These are phyloP conservation scores for Goniozus legneri DNA, from an alignment of 1,140 invertebrate species.

Conservation along the genomic window DNA sequence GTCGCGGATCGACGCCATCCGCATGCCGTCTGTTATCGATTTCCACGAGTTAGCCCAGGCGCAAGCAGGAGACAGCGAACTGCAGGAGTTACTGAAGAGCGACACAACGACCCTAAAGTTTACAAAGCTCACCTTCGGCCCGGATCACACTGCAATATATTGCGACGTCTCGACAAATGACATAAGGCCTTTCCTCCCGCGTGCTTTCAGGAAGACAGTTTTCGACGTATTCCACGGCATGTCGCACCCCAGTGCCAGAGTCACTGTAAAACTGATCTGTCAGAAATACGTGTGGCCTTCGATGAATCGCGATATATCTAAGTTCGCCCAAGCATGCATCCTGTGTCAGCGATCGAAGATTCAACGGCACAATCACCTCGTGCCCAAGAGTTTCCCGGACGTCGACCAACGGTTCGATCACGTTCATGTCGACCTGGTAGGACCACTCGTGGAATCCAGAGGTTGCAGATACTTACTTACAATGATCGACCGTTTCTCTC, in stretches of 20 bases:
- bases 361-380: background rate
- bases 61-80: slow-evolving; percentile 5
- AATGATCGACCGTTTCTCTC: background rate
- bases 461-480: background rate
- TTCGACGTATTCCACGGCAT: background rate
- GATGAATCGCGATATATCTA: background rate
- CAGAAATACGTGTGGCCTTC: background rate
- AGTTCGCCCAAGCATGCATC: background rate
- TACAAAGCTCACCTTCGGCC: background rate
- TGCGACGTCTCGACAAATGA: too few species aligned
- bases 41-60: slow-evolving; percentile 4
- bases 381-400: background rate
- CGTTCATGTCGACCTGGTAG: background rate
- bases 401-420: background rate
- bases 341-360: background rate
- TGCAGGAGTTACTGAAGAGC: background rate
- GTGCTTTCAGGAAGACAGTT: too few species aligned
- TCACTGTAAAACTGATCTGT: background rate
- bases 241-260: background rate
- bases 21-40: slow-evolving; percentile 1
- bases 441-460: background rate
- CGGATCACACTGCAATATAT: background rate
- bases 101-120: too few species aligned
- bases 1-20: too few species aligned
- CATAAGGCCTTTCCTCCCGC: too few species aligned